phyloP scores from a whole-genome alignment of 2,113 vertebrate genomes.

The Aptenodytes patagonicus region DNA sequence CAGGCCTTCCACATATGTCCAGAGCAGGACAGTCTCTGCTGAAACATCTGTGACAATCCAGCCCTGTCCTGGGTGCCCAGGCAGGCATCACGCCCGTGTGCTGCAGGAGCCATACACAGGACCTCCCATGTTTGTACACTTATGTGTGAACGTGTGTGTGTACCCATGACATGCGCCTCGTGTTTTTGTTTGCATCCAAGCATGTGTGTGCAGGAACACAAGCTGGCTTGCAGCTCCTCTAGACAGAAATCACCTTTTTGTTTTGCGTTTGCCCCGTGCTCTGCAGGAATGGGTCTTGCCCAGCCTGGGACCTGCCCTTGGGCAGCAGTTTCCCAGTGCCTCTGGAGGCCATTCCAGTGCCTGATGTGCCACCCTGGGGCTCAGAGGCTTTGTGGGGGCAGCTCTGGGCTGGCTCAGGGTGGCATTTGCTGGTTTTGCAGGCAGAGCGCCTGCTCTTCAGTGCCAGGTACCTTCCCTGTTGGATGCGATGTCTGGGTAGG shows the following conservation, averaged over 20 bases:
- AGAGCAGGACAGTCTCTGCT: neutral
- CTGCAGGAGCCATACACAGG: neutral
- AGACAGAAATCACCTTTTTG: neutral
- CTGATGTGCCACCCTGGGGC: neutral
- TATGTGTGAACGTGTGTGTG: neutral
- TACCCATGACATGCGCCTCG: neutral
- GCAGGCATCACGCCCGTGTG: rapidly evolving
- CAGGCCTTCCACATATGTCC: neutral
- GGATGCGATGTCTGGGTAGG: neutral
- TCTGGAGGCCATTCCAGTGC: neutral
- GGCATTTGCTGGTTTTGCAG: neutral
- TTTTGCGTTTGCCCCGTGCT: neutral
- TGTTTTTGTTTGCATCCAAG: neutral
- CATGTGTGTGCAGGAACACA: neutral
- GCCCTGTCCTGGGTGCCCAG: neutral
- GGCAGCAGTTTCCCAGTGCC: neutral
- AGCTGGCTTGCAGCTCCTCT: neutral
- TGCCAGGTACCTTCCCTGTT: neutral
- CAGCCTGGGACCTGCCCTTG: neutral
- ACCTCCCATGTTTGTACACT: neutral
- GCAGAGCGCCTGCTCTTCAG: neutral
- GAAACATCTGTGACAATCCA: neutral
- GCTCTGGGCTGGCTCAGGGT: neutral
- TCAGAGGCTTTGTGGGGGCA: neutral
- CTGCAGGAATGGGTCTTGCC: neutral